phyloP scores from a whole-genome alignment of 2,888 invertebrate species.

The Melinaea marsaeus region DNA sequence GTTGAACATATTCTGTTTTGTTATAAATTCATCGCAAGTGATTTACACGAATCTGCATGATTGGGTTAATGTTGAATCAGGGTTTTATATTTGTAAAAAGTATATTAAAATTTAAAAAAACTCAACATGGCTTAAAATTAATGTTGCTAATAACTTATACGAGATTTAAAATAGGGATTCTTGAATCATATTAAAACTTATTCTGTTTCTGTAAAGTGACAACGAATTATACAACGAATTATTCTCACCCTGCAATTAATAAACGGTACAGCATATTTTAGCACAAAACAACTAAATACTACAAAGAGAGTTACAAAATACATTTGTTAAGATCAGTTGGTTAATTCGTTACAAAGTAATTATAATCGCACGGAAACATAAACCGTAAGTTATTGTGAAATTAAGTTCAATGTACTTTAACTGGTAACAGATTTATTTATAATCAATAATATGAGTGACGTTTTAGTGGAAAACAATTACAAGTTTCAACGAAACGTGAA shows the following conservation, averaged over 20 bases:
- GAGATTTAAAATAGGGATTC: no score
- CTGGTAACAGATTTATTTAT: slow-evolving; percentile 10
- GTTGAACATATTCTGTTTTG: not conserved
- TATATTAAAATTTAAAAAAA: no score
- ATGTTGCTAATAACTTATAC: no score
- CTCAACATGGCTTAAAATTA: no score
- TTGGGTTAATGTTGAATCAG: no score
- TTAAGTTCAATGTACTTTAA: not conserved
- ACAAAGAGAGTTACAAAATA: not conserved
- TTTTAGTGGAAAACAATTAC: slow-evolving; percentile 43
- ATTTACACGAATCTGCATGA: no score
- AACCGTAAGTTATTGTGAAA: not conserved
- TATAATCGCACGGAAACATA: slow-evolving; percentile 10
- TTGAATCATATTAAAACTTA: no score
- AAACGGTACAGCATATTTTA: slow-evolving; percentile 1
- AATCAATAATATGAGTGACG: slow-evolving; percentile 28
- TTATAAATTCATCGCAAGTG: not conserved
- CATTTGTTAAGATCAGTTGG: slow-evolving; percentile 3
- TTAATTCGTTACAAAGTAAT: not conserved
- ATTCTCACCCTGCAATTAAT: slow-evolving; percentile 22
- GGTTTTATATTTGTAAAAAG: no score
- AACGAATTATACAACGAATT: not conserved
- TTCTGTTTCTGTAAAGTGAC: not conserved
- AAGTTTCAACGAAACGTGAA: slow-evolving; percentile 43
- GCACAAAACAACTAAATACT: not conserved